Evolutionary conservation across 2,113 vertebrate species (phyloP).

Genomic region (Calidris pugnax): DNA sequence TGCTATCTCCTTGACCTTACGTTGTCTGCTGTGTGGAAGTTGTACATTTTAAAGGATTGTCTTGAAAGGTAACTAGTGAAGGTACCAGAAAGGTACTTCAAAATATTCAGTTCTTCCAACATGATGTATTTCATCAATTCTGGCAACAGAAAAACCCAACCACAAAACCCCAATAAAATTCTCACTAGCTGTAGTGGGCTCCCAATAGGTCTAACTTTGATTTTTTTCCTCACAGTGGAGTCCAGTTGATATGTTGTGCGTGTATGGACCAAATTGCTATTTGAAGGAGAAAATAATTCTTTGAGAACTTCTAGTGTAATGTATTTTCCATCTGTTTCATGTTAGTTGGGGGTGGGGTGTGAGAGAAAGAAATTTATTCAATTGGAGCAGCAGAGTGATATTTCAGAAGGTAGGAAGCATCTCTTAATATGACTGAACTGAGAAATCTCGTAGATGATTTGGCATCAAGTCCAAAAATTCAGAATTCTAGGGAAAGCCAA

Average conservation of each 20-base stretch:
- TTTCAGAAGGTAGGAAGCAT: slow-evolving; percentile 30
- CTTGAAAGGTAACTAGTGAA: background rate
- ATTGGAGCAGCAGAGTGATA: background rate
- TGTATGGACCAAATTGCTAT: background rate
- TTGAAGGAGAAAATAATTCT: background rate
- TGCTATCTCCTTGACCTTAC: background rate
- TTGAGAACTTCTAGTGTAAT: background rate
- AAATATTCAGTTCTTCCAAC: background rate
- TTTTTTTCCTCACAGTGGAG: background rate
- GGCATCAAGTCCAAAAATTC: slow-evolving; percentile 9
- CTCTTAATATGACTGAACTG: background rate
- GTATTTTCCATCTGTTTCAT: slow-evolving; percentile 31
- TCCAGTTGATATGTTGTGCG: background rate
- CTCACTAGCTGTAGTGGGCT: background rate
- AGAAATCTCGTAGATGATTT: slow-evolving; percentile 1
- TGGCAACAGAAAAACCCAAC: background rate
- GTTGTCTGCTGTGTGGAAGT: background rate
- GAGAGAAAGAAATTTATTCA: background rate
- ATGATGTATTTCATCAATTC: background rate
- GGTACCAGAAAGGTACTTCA: background rate
- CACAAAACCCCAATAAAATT: background rate
- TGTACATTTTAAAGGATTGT: background rate
- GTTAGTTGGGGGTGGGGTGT: background rate
- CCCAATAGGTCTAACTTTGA: background rate
- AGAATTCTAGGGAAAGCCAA: slow-evolving; percentile 19